A percentile compares a stretch with the other conserved stretches of the same genome.
phyloP scores from a whole-genome alignment of 23 tunicate species.

The Trididemnum miniatum region DNA sequence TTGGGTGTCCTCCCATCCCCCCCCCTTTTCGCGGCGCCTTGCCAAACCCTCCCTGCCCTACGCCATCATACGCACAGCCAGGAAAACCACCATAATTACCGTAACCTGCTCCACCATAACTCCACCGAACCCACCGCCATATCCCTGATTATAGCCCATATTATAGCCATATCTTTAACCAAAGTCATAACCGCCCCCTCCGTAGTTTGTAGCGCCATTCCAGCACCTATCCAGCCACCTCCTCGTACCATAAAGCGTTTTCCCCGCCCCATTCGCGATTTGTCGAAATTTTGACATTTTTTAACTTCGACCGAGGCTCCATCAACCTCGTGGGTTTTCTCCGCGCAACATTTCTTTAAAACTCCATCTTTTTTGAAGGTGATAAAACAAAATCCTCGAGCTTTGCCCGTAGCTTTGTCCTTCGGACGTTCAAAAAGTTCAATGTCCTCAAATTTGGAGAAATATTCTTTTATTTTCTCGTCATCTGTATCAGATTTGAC shows the following conservation, averaged over 20 bases:
- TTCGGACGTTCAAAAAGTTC: conserved; percentile 76
- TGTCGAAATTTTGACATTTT: conserved; percentile 43
- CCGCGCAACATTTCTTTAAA: conserved; percentile 38
- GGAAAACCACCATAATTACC: conserved; percentile 55
- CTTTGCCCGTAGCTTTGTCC: conserved; percentile 52
- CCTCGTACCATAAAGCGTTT: conserved; percentile 26
- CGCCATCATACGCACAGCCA: conserved; percentile 75
- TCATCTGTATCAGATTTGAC: conserved; percentile 82
- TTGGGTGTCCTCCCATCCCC: conserved; percentile 70
- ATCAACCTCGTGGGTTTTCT: conserved; percentile 69
- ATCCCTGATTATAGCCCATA: conserved; percentile 20
- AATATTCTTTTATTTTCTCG: conserved; percentile 71
- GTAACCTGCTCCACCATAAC: conserved; percentile 44
- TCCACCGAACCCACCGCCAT: conserved; percentile 44
- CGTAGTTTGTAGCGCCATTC: too few species aligned
- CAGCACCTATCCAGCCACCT: conserved; percentile 41
- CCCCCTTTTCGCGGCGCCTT: conserved; percentile 69
- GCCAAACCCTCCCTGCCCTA: conserved; percentile 78
- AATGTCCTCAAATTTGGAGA: conserved; percentile 82
- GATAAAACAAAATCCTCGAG: conserved; percentile 84
- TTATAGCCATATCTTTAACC: conserved; percentile 54
- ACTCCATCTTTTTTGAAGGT: conserved; percentile 92
- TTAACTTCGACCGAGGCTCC: conserved; percentile 76
- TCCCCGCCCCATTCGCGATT: too few species aligned
- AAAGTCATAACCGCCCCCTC: too few species aligned